phyloP scores from a whole-genome alignment of 1,140 invertebrate species.

The Lutraria rhynchaena region DNA sequence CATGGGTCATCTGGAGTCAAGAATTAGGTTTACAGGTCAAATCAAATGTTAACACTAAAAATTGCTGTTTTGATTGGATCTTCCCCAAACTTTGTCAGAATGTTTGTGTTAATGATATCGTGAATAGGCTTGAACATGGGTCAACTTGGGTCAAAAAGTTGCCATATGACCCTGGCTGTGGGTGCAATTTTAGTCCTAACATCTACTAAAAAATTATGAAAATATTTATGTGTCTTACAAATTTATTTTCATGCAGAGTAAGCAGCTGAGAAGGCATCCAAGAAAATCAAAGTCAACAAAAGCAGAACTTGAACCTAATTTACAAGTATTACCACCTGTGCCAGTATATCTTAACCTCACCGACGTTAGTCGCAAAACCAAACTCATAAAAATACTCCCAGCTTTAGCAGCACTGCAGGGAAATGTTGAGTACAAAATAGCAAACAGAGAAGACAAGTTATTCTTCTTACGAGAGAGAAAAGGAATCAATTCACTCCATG shows the following conservation, averaged over 20 bases:
- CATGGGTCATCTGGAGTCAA: too few relatives aligned
- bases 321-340: constrained; percentile 30
- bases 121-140: too few relatives aligned
- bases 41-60: background rate
- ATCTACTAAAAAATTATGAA: background rate
- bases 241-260: constrained; percentile 4
- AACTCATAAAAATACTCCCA: constrained; percentile 74
- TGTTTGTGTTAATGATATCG: too few relatives aligned
- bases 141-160: too few relatives aligned
- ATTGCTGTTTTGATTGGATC: too few relatives aligned
- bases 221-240: background rate
- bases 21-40: background rate
- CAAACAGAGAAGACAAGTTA: constrained; percentile 86
- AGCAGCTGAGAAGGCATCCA: constrained; percentile 23
- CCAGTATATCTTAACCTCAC: constrained; percentile 68
- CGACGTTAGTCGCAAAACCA: constrained; percentile 70
- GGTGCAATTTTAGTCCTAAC: too few relatives aligned
- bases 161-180: too few relatives aligned
- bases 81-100: too few relatives aligned
- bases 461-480: constrained; percentile 86
- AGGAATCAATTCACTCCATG: constrained; percentile 82
- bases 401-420: constrained; percentile 79
- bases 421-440: constrained; percentile 87
- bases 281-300: background rate
- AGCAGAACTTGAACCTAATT: background rate